Conservation (phyloP, 2,888 invertebrate species). For the Ctena decussata region DNA sequence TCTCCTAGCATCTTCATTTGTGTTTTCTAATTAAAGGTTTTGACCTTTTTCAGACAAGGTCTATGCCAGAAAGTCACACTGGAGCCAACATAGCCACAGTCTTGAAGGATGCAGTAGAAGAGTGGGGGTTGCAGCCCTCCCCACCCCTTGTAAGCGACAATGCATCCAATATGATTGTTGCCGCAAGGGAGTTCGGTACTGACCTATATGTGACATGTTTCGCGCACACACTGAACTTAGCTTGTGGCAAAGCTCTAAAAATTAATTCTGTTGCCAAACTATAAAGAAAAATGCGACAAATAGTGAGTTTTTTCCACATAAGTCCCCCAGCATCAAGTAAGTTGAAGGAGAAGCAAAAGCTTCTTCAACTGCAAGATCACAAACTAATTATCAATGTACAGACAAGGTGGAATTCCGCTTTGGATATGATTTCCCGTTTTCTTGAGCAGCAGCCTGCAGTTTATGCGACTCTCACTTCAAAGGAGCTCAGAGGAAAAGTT, state of each 20-base stretch:
- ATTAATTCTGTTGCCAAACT: conserved; percentile 15
- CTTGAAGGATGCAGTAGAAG: conserved; percentile 11
- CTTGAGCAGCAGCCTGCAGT: conserved; percentile 48
- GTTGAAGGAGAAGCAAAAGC: conserved; percentile 30
- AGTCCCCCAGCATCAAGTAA: conserved; percentile 22
- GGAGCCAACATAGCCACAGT: conserved; percentile 32
- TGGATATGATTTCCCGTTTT: conserved; percentile 39
- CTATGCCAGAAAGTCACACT: conserved; percentile 29
- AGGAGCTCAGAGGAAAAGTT: conserved; percentile 27
- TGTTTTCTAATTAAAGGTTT: too few species aligned
- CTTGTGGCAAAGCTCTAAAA: conserved; percentile 17
- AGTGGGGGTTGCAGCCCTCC: conserved; percentile 24
- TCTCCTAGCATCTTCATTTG: too few species aligned
- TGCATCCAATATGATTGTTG: conserved; percentile 42
- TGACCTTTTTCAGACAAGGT: conserved; percentile 33
- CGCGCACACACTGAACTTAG: conserved; percentile 53
- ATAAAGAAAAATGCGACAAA: conserved; percentile 25
- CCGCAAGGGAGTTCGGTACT: conserved; percentile 23
- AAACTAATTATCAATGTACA: conserved; percentile 41
- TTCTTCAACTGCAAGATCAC: conserved; percentile 32
- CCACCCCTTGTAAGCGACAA: conserved; percentile 42
- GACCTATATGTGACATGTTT: conserved; percentile 35
- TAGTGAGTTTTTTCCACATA: conserved; percentile 43
- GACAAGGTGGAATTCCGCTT: conserved; percentile 50
- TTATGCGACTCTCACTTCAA: conserved; percentile 22